phyloP scores from a whole-genome alignment of 2,113 vertebrate genomes.

The Myocastor coypus region DNA sequence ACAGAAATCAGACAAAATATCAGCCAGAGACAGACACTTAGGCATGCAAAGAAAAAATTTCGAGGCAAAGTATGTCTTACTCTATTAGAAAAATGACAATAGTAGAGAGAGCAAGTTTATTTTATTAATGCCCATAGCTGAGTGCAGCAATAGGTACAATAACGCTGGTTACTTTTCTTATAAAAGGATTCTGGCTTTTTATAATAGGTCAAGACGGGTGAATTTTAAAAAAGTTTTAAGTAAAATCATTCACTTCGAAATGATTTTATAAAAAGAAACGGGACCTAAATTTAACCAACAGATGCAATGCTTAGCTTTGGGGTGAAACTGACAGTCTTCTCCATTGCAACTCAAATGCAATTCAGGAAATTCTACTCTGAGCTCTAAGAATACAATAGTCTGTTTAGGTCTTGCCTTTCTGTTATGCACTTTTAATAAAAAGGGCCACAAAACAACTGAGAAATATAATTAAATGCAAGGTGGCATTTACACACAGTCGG shows the following conservation, averaged over 20 bases:
- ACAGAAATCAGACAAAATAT: slow-evolving; percentile 67
- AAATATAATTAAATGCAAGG: slow-evolving; percentile 81
- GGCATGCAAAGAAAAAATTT: slow-evolving; percentile 62
- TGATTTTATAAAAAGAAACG: slow-evolving; percentile 69
- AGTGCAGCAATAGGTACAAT: slow-evolving; percentile 57
- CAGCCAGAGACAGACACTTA: slow-evolving; percentile 49
- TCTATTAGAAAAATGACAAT: slow-evolving; percentile 67
- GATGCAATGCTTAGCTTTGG: slow-evolving; percentile 74
- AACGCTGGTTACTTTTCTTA: slow-evolving; percentile 69
- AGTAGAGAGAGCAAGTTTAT: slow-evolving; percentile 57
- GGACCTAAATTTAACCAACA: slow-evolving; percentile 77
- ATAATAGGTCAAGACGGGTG: slow-evolving; percentile 27
- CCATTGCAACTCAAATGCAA: slow-evolving; percentile 70
- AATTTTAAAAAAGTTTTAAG: slow-evolving; percentile 58
- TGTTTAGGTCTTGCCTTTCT: slow-evolving; percentile 74
- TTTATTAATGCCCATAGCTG: slow-evolving; percentile 63
- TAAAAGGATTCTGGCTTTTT: slow-evolving; percentile 55
- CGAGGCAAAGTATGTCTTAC: slow-evolving; percentile 69
- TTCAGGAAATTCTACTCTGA: slow-evolving; percentile 70
- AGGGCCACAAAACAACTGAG: slow-evolving; percentile 68
- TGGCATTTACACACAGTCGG: slow-evolving; percentile 80
- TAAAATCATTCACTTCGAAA: slow-evolving; percentile 77
- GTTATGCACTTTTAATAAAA: slow-evolving; percentile 77
- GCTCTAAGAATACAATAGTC: slow-evolving; percentile 79
- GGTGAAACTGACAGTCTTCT: slow-evolving; percentile 71